These are phyloP conservation scores for Papilio gigon DNA, from an alignment of 2,888 invertebrate species.

Conservation along the genomic window DNA sequence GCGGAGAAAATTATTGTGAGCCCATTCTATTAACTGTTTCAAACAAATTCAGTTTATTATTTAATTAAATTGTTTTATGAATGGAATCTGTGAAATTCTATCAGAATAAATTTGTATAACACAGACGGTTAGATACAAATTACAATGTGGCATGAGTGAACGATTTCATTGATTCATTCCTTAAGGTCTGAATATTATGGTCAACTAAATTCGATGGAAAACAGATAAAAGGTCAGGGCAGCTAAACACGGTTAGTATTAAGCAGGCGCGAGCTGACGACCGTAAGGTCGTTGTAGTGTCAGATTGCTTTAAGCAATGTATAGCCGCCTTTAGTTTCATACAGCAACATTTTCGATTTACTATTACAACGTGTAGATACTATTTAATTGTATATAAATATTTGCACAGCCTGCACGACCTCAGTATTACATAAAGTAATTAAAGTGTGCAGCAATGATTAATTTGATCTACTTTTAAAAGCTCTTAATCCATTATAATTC, in stretches of 20 bases:
- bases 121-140: neutral
- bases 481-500: conserved; percentile 19
- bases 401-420: neutral
- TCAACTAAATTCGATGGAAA: too few species aligned
- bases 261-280: too few species aligned
- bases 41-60: neutral
- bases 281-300: too few species aligned
- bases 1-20: conserved; percentile 3
- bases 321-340: neutral
- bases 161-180: too few species aligned
- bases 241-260: too few species aligned
- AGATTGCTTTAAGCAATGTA: too few species aligned
- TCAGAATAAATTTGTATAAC: neutral
- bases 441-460: neutral
- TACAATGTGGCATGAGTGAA: too few species aligned
- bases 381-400: neutral
- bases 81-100: neutral
- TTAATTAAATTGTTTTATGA: neutral
- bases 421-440: neutral
- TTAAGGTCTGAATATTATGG: too few species aligned
- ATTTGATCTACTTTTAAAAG: conserved; percentile 20
- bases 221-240: too few species aligned
- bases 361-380: neutral
- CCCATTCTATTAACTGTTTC: conserved; percentile 2
- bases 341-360: neutral